phyloP scores from a whole-genome alignment of 2,888 invertebrate species.

The Cheilosia urbana region DNA sequence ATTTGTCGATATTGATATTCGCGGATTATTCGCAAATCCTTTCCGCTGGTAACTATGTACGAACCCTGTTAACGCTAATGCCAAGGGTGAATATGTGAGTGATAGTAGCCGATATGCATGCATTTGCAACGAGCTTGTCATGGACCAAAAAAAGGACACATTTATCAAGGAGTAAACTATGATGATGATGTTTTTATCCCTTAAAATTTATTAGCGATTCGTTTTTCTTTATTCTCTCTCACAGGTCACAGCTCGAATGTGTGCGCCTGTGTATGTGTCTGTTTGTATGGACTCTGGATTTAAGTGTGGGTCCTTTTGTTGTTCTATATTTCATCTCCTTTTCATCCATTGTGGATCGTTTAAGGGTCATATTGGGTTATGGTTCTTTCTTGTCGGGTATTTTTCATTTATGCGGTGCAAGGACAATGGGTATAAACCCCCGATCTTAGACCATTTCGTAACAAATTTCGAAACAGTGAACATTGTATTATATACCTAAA shows the following conservation, averaged over 20 bases:
- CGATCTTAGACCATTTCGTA: slow-evolving; percentile 70
- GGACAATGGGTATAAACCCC: slow-evolving; percentile 73
- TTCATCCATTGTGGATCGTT: slow-evolving; percentile 74
- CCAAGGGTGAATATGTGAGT: slow-evolving; percentile 57
- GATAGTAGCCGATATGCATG: slow-evolving; percentile 57
- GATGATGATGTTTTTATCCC: slow-evolving; percentile 74
- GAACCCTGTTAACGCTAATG: slow-evolving; percentile 43
- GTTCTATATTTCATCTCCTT: slow-evolving; percentile 31
- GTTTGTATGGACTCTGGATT: slow-evolving; percentile 24
- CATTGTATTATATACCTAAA: not conserved
- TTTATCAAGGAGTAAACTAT: slow-evolving; percentile 72
- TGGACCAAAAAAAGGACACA: slow-evolving; percentile 64
- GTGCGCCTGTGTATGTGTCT: slow-evolving; percentile 27
- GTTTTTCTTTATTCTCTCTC: slow-evolving; percentile 36
- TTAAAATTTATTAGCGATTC: slow-evolving; percentile 69
- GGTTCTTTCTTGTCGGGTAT: slow-evolving; percentile 48
- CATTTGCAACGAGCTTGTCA: slow-evolving; percentile 39
- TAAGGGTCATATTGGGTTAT: slow-evolving; percentile 73
- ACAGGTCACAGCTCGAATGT: slow-evolving; percentile 7
- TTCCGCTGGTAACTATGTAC: slow-evolving; percentile 27
- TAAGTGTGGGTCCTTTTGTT: slow-evolving; percentile 9
- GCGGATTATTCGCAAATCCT: slow-evolving; percentile 71
- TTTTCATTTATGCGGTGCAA: slow-evolving; percentile 64
- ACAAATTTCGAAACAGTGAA: slow-evolving; percentile 30
- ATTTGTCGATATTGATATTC: slow-evolving; percentile 75